Evolutionary conservation across 1,140 invertebrate genomes (phyloP), one percentile per base, ranked within the genome.

Genomic region (Trissolcus basalis): DNA sequence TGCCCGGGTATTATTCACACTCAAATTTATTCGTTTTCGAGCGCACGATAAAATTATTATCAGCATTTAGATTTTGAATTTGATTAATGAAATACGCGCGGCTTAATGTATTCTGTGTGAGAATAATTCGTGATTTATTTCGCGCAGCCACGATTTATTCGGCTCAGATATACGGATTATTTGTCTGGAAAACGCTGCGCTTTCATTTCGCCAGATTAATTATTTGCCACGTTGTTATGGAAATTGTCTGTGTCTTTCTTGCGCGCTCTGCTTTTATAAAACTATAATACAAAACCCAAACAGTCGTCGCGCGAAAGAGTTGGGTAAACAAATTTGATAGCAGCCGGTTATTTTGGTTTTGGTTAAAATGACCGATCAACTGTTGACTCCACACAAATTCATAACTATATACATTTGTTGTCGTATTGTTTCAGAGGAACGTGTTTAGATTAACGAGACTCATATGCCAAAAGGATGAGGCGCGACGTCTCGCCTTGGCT

Each of bases 41-140:
- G 53, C 51, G 48, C 45, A 16, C 15, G 45, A 47, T 48, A 63
- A 65, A 67, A 67, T 67, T 67, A 67, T 67, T 56, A 56, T 56
- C 53, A 43, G 47, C 63, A 19, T 67, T 56, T 50, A 50, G 63
- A 56, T 55, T 68, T 68, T 68, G 64, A 58, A 27, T 68, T 59
- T 68, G 64, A 68, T 68, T 67, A 56, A 67, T 58, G 63, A 49
- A 48, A 48, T 41, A 27, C 61, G 53, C 53, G 35, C 51, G 35
- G 45, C 44, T 39, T 55, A 56, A 65, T 65, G 33, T 43, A 65
- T 65, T 65, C 51, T 56, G 33, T 41, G 63, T 56, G 63, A 67
- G 63, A 67, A 67, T 67, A 67, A 67, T 67, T 67, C 48, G 45
- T 67, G 63, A 67, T 67, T 67, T 67, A 67, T 58, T 67, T 51